phyloP scores from a whole-genome alignment of 1,140 invertebrate genomes.

The Stenopsyche tienmushanensis region DNA sequence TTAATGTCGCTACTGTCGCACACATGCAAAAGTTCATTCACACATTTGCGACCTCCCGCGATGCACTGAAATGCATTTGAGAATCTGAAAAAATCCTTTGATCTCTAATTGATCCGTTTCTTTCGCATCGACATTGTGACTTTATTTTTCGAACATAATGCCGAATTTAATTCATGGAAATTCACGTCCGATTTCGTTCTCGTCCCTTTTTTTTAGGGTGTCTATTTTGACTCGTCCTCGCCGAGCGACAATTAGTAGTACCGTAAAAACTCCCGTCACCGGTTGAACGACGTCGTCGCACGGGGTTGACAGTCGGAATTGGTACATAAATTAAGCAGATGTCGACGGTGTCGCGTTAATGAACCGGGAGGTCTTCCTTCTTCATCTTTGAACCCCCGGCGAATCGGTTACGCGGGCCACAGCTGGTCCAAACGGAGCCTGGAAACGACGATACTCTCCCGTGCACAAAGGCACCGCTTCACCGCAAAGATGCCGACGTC shows the following conservation, averaged over 20 bases:
- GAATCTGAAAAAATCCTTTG: neutral
- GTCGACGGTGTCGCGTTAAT: conserved; percentile 10
- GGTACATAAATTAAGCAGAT: conserved; percentile 8
- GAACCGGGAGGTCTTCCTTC: conserved; percentile 5
- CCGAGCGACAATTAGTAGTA: neutral
- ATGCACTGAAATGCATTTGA: too few relatives aligned
- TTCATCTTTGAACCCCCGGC: conserved; percentile 2
- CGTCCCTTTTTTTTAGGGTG: neutral
- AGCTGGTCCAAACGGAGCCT: conserved; percentile 13
- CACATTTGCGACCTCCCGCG: conserved; percentile 2
- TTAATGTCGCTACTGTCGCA: neutral
- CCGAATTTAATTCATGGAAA: neutral
- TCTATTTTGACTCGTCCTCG: neutral
- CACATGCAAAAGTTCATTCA: neutral
- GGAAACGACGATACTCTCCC: neutral
- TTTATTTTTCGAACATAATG: neutral
- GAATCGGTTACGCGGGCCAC: neutral
- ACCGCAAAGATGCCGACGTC: conserved; percentile 5
- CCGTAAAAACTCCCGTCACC: neutral
- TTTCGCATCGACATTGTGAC: neutral
- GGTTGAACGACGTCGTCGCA: neutral
- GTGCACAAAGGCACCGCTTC: neutral
- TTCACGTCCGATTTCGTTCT: neutral
- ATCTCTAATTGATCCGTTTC: neutral
- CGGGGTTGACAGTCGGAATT: neutral